Evolutionary conservation across 2,797 vertebrate genomes (phyloP).

Genomic region (Takifugu rubripes): DNA sequence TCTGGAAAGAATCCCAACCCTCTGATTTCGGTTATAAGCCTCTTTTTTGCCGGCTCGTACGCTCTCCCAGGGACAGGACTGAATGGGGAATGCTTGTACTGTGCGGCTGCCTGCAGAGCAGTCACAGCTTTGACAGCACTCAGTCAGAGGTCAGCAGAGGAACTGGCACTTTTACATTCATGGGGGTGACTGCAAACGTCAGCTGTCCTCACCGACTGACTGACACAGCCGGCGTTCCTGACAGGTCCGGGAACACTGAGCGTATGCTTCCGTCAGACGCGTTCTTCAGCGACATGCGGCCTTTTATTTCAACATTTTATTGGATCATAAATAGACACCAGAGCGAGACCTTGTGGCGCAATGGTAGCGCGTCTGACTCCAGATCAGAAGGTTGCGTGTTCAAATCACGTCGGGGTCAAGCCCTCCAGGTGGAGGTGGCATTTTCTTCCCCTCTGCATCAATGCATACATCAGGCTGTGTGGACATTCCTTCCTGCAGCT

Average conservation of each 20-base stretch:
- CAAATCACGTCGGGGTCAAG: no score
- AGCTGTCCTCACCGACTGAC: conserved; percentile 13
- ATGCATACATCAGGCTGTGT: no score
- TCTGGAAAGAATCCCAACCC: conserved; percentile 10
- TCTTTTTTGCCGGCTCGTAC: conserved; percentile 19
- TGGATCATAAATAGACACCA: no score
- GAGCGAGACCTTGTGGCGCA: no score
- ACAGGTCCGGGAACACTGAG: no score
- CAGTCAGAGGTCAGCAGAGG: conserved; percentile 52
- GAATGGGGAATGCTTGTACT: conserved; percentile 38
- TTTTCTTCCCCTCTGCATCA: no score
- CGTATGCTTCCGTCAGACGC: neutral
- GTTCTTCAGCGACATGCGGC: neutral
- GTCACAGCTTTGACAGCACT: conserved; percentile 49
- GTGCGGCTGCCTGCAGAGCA: conserved; percentile 34
- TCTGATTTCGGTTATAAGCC: conserved; percentile 23
- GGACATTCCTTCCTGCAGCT: no score
- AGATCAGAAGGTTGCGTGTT: no score
- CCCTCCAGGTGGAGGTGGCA: no score
- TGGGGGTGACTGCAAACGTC: conserved; percentile 20
- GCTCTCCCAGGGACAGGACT: conserved; percentile 6
- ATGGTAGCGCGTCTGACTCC: no score
- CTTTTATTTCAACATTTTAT: no score
- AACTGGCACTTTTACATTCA: conserved; percentile 31
- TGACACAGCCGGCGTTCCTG: conserved; percentile 1